Conservation (phyloP, 2,888 invertebrate species). For the Ellobium chinense region DNA sequence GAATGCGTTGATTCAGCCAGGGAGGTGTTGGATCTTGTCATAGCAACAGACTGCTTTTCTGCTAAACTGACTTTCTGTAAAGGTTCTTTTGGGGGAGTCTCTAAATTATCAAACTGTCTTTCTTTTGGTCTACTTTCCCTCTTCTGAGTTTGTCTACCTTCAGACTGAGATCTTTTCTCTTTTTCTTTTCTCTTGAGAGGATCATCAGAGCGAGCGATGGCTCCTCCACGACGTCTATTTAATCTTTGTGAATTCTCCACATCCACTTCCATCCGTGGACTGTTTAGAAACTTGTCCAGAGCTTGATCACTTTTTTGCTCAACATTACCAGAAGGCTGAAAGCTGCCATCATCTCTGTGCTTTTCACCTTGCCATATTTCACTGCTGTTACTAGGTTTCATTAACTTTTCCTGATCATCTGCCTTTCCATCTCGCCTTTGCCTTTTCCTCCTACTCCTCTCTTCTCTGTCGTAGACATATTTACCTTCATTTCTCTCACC, state of each 20-base stretch:
- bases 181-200: background rate
- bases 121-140: background rate
- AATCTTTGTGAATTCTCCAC: background rate
- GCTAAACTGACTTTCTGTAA: background rate
- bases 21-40: background rate
- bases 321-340: background rate
- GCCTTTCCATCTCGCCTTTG: background rate
- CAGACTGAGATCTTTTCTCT: background rate
- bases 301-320: background rate
- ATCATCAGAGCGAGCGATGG: background rate
- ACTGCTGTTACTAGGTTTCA: background rate
- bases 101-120: background rate
- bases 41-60: background rate
- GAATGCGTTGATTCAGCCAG: slow-evolving; percentile 9
- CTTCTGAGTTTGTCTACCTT: background rate
- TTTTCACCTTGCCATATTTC: background rate
- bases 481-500: background rate
- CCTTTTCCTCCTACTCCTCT: background rate
- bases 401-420: background rate
- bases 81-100: background rate
- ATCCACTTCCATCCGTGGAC: background rate
- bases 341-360: background rate
- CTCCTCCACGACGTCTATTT: background rate
- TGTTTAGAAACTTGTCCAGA: slow-evolving; percentile 7
- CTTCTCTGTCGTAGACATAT: background rate